Base-by-base conservation (phyloP, 35 echinoderm and acorn worm genomes). In the Holothuria glaberrima region DNA sequence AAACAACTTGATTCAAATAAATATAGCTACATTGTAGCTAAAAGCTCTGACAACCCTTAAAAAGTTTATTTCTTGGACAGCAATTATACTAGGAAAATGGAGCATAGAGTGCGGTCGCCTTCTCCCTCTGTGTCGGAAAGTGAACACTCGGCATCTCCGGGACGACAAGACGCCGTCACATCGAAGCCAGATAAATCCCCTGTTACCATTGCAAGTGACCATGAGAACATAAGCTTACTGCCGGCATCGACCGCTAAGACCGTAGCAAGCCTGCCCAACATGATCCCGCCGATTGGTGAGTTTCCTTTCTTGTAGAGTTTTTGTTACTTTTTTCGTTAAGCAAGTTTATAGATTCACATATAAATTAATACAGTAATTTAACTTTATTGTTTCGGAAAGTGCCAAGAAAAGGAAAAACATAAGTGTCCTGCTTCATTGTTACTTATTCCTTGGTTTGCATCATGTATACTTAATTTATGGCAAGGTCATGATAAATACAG, bases 251-350 rank as follows among this genome's bases (percentile, higher is more conserved):
- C 80, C 3, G 57, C 80, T 12, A 84, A 84, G 21, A 28, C 54
- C 12, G 80, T 84, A 14, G 21, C 80, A 20, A 32, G 80, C 1
- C 13, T 84, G 33, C 80, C 80, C 2, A 84, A 84, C 56, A 18
- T 84, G 57, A 48, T 84, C n/a, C 80, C 80, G 54, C 58, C 80
- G 12, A 33, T 84, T 9, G 80, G 80, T 84, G 57, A 84, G 80
- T 84, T 22, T 54, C 12, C 50, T 54, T 54, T 17, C 10, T 54
- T 54, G 50, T 14, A 12, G 16, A 54, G 5, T 54, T 54, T 54
- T 54, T 17, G 3, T 54, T 54, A 54, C 36, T 4, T 41, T 54
- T 54, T 54, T 14, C 50, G 16, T 17, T 1, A 54, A 54, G 13
- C 16, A 5, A 54, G 50, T 5, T 54, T 54, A 41, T 41, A 4